Conservation (phyloP, 2,888 invertebrate species). For the Ischnura elegans region DNA sequence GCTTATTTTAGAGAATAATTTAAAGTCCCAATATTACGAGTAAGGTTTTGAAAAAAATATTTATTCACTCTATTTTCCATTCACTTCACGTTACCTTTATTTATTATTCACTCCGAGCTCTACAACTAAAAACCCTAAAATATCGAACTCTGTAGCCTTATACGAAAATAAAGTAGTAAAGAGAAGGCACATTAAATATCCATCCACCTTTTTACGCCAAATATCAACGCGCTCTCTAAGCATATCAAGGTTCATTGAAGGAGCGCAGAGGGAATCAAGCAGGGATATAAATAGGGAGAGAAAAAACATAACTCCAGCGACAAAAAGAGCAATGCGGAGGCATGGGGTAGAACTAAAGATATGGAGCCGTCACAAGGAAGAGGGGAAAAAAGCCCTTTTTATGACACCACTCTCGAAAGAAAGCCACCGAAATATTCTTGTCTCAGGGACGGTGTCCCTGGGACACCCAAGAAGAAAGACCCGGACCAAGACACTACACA, state of each 20-base stretch:
- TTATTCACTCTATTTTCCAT: too few species aligned
- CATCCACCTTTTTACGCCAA: background rate
- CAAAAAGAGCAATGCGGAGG: background rate
- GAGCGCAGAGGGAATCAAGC: background rate
- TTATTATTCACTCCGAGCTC: too few species aligned
- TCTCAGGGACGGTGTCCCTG: conserved; percentile 38
- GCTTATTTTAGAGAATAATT: too few species aligned
- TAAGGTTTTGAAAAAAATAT: too few species aligned
- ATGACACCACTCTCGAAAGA: conserved; percentile 2
- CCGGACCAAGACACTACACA: background rate
- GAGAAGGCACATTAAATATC: background rate
- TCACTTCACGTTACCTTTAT: too few species aligned
- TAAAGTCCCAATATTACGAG: too few species aligned
- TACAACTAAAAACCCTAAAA: background rate
- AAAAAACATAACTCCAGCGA: background rate
- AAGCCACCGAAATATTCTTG: conserved; percentile 3
- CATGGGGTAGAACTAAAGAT: background rate
- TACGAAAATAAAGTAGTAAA: background rate
- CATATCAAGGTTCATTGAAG: background rate
- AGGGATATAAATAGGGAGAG: background rate
- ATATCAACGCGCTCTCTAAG: background rate
- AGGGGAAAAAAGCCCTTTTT: background rate
- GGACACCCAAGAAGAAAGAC: background rate
- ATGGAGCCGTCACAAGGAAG: background rate
- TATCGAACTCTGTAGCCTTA: background rate